Conservation (phyloP, 1,140 invertebrate genomes). For the Macrobrachium nipponense region DNA sequence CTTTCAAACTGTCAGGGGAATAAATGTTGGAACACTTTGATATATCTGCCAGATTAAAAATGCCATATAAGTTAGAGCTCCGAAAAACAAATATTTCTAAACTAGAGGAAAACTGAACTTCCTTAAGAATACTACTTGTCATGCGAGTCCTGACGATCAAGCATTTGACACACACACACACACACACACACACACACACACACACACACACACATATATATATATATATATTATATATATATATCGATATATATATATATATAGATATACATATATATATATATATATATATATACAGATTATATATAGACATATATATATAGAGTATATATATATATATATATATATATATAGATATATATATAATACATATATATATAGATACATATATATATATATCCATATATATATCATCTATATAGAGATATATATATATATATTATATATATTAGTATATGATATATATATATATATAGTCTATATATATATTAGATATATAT, state of each 20-base stretch:
- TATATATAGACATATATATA: slow-evolving; percentile 16
- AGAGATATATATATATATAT: background rate
- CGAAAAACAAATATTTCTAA: no score
- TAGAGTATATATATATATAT: slow-evolving; percentile 12
- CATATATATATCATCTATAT: slow-evolving; percentile 6
- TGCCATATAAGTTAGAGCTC: no score
- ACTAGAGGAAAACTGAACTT: no score
- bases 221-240: background rate
- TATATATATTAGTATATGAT: no score
- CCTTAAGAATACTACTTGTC: no score
- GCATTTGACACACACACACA: no score
- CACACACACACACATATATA: background rate
- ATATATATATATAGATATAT: slow-evolving; percentile 22
- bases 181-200: background rate
- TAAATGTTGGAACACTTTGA: no score
- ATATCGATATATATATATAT: slow-evolving; percentile 6
- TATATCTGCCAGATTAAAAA: no score
- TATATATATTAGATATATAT: no score
- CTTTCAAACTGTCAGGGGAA: no score
- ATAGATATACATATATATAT: slow-evolving; percentile 14
- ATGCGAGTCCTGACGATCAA: no score
- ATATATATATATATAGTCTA: background rate
- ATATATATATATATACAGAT: slow-evolving; percentile 19
- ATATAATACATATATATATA: slow-evolving; percentile 18
- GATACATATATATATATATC: background rate